A percentile compares a stretch with the other conserved stretches of the same genome.
These are phyloP conservation scores for Molorchus minor DNA, from an alignment of 2,888 invertebrate genomes.

Conservation along the genomic window DNA sequence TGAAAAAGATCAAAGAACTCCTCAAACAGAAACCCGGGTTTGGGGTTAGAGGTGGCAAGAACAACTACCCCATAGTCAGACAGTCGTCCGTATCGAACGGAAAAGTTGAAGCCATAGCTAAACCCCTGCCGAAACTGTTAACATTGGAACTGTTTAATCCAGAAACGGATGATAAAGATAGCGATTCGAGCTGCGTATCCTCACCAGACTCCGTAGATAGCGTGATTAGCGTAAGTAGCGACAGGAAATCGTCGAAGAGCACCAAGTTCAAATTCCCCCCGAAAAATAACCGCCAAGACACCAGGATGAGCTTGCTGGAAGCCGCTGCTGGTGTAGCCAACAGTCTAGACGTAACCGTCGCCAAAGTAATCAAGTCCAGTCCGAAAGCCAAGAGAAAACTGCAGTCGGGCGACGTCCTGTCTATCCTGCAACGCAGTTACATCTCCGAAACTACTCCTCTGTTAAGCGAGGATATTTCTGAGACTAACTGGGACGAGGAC, in stretches of 20 bases:
- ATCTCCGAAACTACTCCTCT: constrained; percentile 53
- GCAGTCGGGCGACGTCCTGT: constrained; percentile 46
- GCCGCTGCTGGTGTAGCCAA: constrained; percentile 74
- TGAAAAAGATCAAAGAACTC: constrained; percentile 77
- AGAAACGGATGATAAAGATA: constrained; percentile 89
- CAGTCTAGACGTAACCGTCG: constrained; percentile 74
- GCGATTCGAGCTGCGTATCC: constrained; percentile 87
- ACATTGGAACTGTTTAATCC: constrained; percentile 89
- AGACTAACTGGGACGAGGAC: constrained; percentile 68
- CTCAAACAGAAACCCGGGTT: constrained; percentile 75
- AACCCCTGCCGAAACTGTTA: constrained; percentile 77
- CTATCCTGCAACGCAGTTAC: constrained; percentile 50
- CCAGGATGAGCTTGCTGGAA: constrained; percentile 67
- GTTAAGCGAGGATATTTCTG: constrained; percentile 44
- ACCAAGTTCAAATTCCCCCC: constrained; percentile 48
- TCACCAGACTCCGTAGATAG: constrained; percentile 89
- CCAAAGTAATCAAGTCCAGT: constrained; percentile 73
- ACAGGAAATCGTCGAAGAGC: constrained; percentile 28
- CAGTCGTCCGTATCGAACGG: constrained; percentile 67
- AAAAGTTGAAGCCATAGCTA: constrained; percentile 70
- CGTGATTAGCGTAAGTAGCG: constrained; percentile 67
- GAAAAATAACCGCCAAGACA: constrained; percentile 28
- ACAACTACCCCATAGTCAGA: constrained; percentile 77
- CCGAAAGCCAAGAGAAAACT: constrained; percentile 57
- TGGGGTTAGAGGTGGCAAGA: constrained; percentile 65